Evolutionary conservation across 2,888 invertebrate genomes (phyloP).

Genomic region (Loripinus fragilis): DNA sequence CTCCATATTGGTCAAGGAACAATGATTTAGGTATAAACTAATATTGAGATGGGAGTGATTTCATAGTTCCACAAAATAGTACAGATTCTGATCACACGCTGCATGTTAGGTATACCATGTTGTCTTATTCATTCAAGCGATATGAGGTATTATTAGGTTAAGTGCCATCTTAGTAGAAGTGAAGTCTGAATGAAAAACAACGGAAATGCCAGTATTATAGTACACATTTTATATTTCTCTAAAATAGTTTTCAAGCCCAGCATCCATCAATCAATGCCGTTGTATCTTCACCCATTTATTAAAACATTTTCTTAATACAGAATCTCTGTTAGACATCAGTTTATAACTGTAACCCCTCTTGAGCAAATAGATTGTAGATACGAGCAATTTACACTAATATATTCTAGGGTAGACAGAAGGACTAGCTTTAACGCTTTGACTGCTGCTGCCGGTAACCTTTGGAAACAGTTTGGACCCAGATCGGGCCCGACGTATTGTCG

Average conservation of each 20-base stretch:
- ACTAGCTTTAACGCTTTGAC: not conserved
- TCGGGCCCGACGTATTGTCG: too few species aligned
- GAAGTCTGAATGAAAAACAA: not conserved
- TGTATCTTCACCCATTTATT: constrained; percentile 20
- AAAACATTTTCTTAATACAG: constrained; percentile 22
- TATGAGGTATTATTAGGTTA: too few species aligned
- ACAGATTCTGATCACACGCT: too few species aligned
- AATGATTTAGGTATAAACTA: too few species aligned
- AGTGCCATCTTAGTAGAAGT: too few species aligned
- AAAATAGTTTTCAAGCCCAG: constrained; percentile 5
- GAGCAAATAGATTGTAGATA: constrained; percentile 18
- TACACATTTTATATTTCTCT: constrained; percentile 9
- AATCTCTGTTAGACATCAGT: constrained; percentile 19
- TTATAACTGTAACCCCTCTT: constrained; percentile 19
- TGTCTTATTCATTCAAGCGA: too few species aligned
- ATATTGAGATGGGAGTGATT: too few species aligned
- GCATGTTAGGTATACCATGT: too few species aligned
- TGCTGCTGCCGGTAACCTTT: too few species aligned
- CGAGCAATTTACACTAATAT: constrained; percentile 17
- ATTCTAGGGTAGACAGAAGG: not conserved
- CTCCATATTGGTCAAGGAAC: too few species aligned
- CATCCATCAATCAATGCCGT: constrained; percentile 4
- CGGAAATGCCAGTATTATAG: constrained; percentile 13
- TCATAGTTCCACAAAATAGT: too few species aligned
- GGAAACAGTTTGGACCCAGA: too few species aligned